A percentile compares a stretch with the other conserved stretches of the same genome.
Evolutionary conservation across 2,888 invertebrate genomes (phyloP).

Genomic region (Acanthococcus lagerstroemiae): DNA sequence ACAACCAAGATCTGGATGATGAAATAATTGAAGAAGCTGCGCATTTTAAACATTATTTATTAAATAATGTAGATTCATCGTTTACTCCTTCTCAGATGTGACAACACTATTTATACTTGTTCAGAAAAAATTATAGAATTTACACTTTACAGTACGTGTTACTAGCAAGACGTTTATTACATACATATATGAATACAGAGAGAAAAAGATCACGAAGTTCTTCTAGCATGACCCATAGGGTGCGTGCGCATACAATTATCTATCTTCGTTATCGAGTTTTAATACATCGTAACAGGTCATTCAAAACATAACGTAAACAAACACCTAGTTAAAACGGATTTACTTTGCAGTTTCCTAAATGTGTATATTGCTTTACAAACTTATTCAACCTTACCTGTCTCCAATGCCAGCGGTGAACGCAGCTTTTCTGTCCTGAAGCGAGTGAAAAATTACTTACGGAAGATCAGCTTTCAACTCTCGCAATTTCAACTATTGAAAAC

Average conservation of each 20-base stretch:
- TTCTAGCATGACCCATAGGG: no score
- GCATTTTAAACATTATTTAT: conserved; percentile 13
- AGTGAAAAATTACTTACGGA: neutral
- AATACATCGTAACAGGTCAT: no score
- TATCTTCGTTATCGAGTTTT: no score
- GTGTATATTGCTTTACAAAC: neutral
- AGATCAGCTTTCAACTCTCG: neutral
- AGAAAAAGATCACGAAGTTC: no score
- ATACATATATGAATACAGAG: no score
- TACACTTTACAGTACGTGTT: no score
- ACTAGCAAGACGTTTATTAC: no score
- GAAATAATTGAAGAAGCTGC: conserved; percentile 1
- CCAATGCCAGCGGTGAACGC: neutral
- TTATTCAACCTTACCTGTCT: neutral
- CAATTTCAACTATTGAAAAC: neutral
- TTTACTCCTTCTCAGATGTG: neutral
- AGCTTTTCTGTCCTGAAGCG: neutral
- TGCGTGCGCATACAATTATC: no score
- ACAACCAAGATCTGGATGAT: neutral
- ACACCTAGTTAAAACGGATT: neutral
- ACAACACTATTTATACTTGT: no score
- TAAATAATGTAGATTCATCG: neutral
- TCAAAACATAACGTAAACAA: no score
- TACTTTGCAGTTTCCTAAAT: neutral
- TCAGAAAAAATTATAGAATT: no score